Conservation (phyloP, 2,888 invertebrate genomes). For the Cantharis rustica region DNA sequence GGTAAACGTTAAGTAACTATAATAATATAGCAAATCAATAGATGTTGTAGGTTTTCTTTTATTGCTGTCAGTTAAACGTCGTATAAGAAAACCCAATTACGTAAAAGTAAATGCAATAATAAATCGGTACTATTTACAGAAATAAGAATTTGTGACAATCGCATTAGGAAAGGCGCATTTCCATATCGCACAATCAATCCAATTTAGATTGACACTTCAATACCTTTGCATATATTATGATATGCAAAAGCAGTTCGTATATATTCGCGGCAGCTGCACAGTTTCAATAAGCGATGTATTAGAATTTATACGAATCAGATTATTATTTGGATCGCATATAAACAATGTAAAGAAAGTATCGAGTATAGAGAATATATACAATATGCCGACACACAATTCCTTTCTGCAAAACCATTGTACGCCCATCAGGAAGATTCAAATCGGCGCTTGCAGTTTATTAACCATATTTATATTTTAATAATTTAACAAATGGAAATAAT, state of each 20-base stretch:
- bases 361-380: neutral
- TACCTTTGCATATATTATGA: slow-evolving; percentile 44
- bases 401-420: neutral
- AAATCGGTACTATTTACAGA: slow-evolving; percentile 29
- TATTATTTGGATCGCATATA: slow-evolving; percentile 20
- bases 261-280: slow-evolving; percentile 7
- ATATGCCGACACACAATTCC: neutral
- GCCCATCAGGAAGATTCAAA: neutral
- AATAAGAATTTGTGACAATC: slow-evolving; percentile 30
- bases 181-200: slow-evolving; percentile 53
- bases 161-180: slow-evolving; percentile 31
- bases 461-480: neutral
- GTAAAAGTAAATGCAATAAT: slow-evolving; percentile 31
- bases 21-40: slow-evolving; percentile 13
- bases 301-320: slow-evolving; percentile 47
- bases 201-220: slow-evolving; percentile 54
- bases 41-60: slow-evolving; percentile 23
- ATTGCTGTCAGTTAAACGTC: slow-evolving; percentile 24
- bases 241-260: slow-evolving; percentile 35
- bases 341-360: neutral
- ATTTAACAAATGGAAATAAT: neutral
- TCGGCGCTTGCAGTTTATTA: neutral
- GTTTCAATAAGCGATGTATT: slow-evolving; percentile 44
- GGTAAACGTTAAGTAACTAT: neutral
- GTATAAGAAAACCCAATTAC: slow-evolving; percentile 28